phyloP scores from a whole-genome alignment of 2,113 vertebrate species.

The Petrocephalus microphthalmus region DNA sequence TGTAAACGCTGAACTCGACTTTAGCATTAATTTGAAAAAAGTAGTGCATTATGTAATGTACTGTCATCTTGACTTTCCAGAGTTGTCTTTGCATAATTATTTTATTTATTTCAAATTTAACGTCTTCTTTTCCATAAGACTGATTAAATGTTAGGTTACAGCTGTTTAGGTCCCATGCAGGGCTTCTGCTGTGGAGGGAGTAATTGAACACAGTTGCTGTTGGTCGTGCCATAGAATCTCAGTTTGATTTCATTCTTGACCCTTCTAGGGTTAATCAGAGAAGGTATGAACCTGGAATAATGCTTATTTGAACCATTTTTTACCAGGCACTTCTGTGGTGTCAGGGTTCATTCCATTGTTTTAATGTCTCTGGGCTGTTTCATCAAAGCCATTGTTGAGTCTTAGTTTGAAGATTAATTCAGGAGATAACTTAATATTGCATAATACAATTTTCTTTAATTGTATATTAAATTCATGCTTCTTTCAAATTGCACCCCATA shows the following conservation, averaged over 20 bases:
- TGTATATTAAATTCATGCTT: slow-evolving; percentile 5
- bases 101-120: background rate
- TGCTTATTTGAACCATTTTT: background rate
- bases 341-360: background rate
- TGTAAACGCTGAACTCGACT: background rate
- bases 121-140: background rate
- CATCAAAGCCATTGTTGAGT: background rate
- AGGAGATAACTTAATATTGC: background rate
- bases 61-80: background rate
- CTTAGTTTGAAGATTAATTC: background rate
- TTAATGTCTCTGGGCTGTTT: background rate
- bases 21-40: background rate
- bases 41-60: background rate
- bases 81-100: background rate
- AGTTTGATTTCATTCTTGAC: background rate
- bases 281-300: background rate
- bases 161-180: background rate
- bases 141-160: background rate
- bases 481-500: background rate
- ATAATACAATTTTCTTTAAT: background rate
- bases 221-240: background rate
- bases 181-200: background rate
- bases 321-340: slow-evolving; percentile 1
- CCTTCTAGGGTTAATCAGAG: background rate
- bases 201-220: background rate